phyloP scores from a whole-genome alignment of 2,113 vertebrate genomes.

The Siniperca knerii region DNA sequence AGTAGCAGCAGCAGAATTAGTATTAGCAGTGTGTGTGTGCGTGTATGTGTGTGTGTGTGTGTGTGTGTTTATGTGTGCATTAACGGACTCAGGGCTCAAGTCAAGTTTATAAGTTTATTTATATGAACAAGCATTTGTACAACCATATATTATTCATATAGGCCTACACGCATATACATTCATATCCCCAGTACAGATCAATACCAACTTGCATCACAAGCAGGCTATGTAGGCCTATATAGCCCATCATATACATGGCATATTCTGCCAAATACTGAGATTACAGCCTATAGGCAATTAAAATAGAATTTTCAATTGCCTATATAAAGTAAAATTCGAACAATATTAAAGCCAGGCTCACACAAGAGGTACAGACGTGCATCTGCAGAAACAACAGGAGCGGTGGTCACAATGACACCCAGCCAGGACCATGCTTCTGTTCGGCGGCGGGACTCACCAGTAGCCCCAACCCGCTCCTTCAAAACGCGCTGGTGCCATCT shows the following conservation, averaged over 20 bases:
- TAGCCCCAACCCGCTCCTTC: not conserved
- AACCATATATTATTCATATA: not conserved
- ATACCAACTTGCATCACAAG: not conserved
- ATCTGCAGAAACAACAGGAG: no score
- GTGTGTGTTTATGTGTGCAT: no score
- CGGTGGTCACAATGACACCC: no score
- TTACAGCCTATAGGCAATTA: not conserved
- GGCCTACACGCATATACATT: not conserved
- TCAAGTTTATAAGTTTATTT: not conserved
- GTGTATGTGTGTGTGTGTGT: no score
- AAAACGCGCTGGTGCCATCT: conserved; percentile 78
- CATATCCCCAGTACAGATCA: not conserved
- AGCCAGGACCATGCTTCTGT: no score
- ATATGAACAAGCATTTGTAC: not conserved
- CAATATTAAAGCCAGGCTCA: not conserved
- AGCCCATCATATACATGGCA: not conserved
- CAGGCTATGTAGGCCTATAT: no score
- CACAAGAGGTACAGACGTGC: no score
- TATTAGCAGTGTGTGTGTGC: no score
- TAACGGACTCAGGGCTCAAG: not conserved
- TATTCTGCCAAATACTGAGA: not conserved
- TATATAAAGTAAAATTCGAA: not conserved
- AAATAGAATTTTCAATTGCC: not conserved
- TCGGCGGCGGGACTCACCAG: no score
- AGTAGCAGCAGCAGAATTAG: not conserved